Evolutionary conservation across 2,797 vertebrate species (phyloP).

Genomic region (Hipposideros larvatus): DNA sequence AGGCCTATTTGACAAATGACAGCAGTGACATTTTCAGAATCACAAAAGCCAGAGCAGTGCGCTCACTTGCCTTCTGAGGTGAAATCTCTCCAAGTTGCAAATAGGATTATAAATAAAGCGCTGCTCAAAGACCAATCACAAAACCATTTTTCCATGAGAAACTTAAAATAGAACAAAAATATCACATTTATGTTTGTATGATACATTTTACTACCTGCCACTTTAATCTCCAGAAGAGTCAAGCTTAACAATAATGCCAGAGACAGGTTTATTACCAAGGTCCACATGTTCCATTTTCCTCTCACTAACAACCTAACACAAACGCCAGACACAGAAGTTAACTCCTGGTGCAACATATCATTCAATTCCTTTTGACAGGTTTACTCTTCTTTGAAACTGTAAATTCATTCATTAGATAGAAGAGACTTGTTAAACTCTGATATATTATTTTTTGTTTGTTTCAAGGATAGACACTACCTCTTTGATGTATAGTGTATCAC

Average conservation of each 20-base stretch:
- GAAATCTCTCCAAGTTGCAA: constrained; percentile 64
- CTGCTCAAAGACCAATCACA: constrained; percentile 68
- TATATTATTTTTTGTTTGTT: constrained; percentile 65
- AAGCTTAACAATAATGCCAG: constrained; percentile 65
- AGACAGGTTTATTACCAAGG: constrained; percentile 76
- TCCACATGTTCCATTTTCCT: constrained; percentile 33
- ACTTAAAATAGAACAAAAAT: constrained; percentile 77
- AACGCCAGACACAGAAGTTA: constrained; percentile 62
- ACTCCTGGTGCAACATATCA: constrained; percentile 44
- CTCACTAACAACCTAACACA: constrained; percentile 51
- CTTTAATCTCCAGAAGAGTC: constrained; percentile 66
- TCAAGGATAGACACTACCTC: constrained; percentile 52
- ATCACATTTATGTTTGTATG: constrained; percentile 49
- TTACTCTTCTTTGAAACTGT: constrained; percentile 69
- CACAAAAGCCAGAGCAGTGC: constrained; percentile 55
- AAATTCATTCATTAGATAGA: constrained; percentile 71
- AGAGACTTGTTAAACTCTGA: constrained; percentile 57
- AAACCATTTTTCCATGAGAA: constrained; percentile 70
- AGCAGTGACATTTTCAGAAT: constrained; percentile 78
- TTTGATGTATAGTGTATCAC: constrained; percentile 44
- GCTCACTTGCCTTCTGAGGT: constrained; percentile 33
- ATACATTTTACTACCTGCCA: constrained; percentile 72
- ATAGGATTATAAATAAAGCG: constrained; percentile 72
- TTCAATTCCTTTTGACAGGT: constrained; percentile 64
- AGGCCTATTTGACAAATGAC: constrained; percentile 72